Evolutionary conservation across 2,797 vertebrate genomes (phyloP).

Genomic region (Gouania willdenowi): DNA sequence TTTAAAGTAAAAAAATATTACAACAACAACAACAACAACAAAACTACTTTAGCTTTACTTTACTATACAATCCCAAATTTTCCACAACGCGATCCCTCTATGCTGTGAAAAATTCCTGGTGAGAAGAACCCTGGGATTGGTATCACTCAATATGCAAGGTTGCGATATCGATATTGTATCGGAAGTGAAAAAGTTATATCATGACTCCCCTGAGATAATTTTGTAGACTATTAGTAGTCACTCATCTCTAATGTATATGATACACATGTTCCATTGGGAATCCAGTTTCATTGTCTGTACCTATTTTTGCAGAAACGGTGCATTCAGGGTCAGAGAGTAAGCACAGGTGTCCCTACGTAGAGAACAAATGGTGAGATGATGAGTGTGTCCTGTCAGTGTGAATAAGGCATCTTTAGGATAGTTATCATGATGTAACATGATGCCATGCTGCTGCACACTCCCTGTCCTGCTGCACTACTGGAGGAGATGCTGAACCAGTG

Average conservation of each 20-base stretch:
- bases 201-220: no score
- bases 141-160: no score
- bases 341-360: constrained; percentile 15
- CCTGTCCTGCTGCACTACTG: constrained; percentile 26
- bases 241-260: background rate
- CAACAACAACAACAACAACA: no score
- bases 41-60: no score
- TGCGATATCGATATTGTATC: no score
- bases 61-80: no score
- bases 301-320: constrained; percentile 29
- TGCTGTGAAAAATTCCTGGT: no score
- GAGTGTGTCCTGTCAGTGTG: background rate
- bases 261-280: background rate
- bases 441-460: constrained; percentile 26
- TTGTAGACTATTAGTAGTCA: background rate
- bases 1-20: no score
- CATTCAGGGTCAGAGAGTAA: constrained; percentile 52
- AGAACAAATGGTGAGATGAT: no score
- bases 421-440: constrained; percentile 18
- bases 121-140: no score
- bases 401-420: background rate
- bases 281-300: constrained; percentile 1
- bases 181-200: no score
- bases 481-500: constrained; percentile 24
- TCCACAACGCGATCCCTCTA: no score